These are phyloP conservation scores for Dione juno DNA, from an alignment of 2,888 invertebrate species.

Conservation along the genomic window DNA sequence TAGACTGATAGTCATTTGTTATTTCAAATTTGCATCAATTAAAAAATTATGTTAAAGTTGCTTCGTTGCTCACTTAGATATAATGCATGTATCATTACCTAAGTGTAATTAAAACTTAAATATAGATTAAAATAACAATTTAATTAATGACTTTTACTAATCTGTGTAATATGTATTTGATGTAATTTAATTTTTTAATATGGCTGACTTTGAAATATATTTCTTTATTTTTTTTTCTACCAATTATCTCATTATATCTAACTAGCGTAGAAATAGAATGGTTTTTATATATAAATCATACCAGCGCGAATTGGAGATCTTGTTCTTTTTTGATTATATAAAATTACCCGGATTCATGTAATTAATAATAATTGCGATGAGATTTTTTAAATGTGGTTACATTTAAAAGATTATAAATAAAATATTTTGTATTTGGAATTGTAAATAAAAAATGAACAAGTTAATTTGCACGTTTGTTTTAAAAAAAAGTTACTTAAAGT, in stretches of 20 bases:
- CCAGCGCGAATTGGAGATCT: neutral
- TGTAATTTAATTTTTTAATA: no score
- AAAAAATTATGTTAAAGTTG: slow-evolving; percentile 22
- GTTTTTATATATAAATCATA: neutral
- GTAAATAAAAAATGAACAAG: no score
- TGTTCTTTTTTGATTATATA: neutral
- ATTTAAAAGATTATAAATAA: no score
- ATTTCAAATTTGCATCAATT: slow-evolving; percentile 22
- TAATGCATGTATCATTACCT: no score
- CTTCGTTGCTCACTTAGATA: slow-evolving; percentile 11
- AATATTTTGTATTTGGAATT: no score
- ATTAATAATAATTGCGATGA: slow-evolving; percentile 1
- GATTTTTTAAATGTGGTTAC: neutral
- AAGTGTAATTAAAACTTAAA: neutral
- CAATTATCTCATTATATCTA: neutral
- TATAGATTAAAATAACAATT: neutral
- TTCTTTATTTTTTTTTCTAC: no score
- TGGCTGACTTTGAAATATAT: no score
- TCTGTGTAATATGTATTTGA: no score
- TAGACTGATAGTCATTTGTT: slow-evolving; percentile 13
- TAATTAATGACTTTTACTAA: no score
- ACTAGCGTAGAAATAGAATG: neutral
- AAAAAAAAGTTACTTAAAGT: no score
- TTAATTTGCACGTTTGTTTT: no score
- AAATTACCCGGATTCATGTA: neutral